Percentiles rank a stretch among this genome's conserved stretches.
Evolutionary conservation across 1,140 invertebrate genomes (phyloP).

Genomic region (Drosophila kohkoa): DNA sequence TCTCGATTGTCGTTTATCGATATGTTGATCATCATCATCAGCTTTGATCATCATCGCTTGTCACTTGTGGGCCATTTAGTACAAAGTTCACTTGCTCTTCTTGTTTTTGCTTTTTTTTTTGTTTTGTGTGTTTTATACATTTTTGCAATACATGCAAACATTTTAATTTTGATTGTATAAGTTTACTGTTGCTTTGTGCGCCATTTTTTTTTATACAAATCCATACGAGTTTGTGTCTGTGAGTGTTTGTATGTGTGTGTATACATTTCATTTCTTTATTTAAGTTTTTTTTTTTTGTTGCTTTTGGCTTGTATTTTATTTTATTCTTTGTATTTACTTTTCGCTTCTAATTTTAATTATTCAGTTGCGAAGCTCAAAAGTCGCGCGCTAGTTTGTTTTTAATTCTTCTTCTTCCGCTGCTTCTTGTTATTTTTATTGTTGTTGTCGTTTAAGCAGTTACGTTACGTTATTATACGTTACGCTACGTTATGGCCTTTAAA

Average conservation of each 20-base stretch:
- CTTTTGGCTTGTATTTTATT: slow-evolving; percentile 40
- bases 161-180: slow-evolving; percentile 73
- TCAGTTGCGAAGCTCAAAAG: slow-evolving; percentile 80
- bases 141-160: slow-evolving; percentile 45
- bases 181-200: slow-evolving; percentile 78
- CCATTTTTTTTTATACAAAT: slow-evolving; percentile 68
- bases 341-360: slow-evolving; percentile 84
- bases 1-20: neutral
- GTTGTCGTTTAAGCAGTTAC: slow-evolving; percentile 63
- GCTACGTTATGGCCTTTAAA: slow-evolving; percentile 53
- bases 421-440: slow-evolving; percentile 55
- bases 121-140: slow-evolving; percentile 30
- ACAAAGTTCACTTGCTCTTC: slow-evolving; percentile 74
- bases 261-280: slow-evolving; percentile 67
- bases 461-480: slow-evolving; percentile 29
- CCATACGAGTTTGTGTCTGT: slow-evolving; percentile 13
- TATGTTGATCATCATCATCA: slow-evolving; percentile 42
- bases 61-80: slow-evolving; percentile 55
- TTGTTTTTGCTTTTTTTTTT: slow-evolving; percentile 49
- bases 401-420: slow-evolving; percentile 43
- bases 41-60: slow-evolving; percentile 42
- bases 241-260: slow-evolving; percentile 22
- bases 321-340: slow-evolving; percentile 70
- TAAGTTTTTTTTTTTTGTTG: slow-evolving; percentile 55
- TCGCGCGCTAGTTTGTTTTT: slow-evolving; percentile 67